phyloP scores from a whole-genome alignment of 2,888 invertebrate species.

The Gortyna flavago region DNA sequence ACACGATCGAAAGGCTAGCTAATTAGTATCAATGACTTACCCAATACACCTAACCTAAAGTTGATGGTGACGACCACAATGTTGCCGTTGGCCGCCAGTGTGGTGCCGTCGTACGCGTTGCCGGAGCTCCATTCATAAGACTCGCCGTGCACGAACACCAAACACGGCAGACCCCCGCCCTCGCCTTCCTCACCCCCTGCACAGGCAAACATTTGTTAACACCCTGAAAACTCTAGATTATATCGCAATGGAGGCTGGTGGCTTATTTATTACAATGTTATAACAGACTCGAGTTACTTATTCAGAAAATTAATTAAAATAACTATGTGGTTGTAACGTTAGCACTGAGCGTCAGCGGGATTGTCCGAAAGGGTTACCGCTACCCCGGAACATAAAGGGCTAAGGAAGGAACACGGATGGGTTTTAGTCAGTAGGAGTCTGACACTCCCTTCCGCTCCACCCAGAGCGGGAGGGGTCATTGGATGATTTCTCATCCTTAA shows the following conservation, averaged over 20 bases:
- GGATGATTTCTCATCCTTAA: no score
- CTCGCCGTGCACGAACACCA: conserved; percentile 98
- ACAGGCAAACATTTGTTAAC: conserved; percentile 34
- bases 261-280: conserved; percentile 19
- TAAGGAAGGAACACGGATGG: no score
- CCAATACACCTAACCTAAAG: conserved; percentile 96
- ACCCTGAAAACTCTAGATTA: conserved; percentile 38
- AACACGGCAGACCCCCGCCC: conserved; percentile 92
- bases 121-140: conserved; percentile 99
- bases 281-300: conserved; percentile 2
- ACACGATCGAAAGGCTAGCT: neutral
- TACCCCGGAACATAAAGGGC: no score
- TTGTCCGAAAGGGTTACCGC: no score
- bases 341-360: neutral
- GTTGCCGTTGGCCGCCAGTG: conserved; percentile 97
- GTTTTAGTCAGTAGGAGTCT: no score
- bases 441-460: no score
- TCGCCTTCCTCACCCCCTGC: conserved; percentile 83
- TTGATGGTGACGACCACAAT: conserved; percentile 97
- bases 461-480: no score
- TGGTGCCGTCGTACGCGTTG: conserved; percentile 98
- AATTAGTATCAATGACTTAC: conserved; percentile 88
- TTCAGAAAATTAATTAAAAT: conserved; percentile 11
- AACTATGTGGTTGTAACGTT: neutral
- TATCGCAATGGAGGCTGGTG: neutral